Evolutionary conservation across 23 tunicate genomes (phyloP), one percentile per base, ranked within the genome.

Genomic region (Botrylloides violaceus): DNA sequence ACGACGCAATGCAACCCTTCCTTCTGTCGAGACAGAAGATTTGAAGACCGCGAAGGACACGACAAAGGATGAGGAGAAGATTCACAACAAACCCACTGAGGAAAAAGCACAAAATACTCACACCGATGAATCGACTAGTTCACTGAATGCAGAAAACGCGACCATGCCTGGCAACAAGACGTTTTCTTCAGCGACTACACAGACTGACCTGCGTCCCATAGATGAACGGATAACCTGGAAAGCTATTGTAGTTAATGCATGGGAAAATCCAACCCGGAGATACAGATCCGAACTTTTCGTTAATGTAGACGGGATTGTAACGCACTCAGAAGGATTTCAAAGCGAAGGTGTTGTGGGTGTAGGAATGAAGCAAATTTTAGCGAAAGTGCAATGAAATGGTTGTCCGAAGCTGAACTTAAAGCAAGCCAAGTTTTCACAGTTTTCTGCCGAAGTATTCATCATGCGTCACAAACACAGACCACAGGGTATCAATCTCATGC

Each of bases 311-410:
- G 70, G 70, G 4, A 63, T 34, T 3, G 36, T 63, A 29, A 12
- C 70, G 4, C 70, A 31, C 6, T 29, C 33, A 25, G 35, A 63
- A 9, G 26, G 34, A 27, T 33, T 63, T 27, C 70, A 63, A 31
- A 29, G 33, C 32, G 70, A 63, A 63, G 70, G 70, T 3, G 36
- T 63, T 23, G 70, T 63, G 20, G 70, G 70, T 19, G 70, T 63
- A 21, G 70, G 70, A 4, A 63, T 63, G 70, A 31, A 63, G 29
- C 70, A 63, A 63, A 63, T 63, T 29, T 31, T 63, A 3, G 33
- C 33, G 36, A 63, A 63, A 63, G 35, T 63, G 4, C 70, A 63
- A 59, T 59, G 30, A 59, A 43, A 15, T 43, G 15, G 9, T 43
- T 15, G 53, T 43, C 53, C n/a, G n/a, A n/a, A n/a, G n/a, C n/a